phyloP scores from a whole-genome alignment of 2,797 vertebrate genomes.

The Philypnodon macrostomus region DNA sequence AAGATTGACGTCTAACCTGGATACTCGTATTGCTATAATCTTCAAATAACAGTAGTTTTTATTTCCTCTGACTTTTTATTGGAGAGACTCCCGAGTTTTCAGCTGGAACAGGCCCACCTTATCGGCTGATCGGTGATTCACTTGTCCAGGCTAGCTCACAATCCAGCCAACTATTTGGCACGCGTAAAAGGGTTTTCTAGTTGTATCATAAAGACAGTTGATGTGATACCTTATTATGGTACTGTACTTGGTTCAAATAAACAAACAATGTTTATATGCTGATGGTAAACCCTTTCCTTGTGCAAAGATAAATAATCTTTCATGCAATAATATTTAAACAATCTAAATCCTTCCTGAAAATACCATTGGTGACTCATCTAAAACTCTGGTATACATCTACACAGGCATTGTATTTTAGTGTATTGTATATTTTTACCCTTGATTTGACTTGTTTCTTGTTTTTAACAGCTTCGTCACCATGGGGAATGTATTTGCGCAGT shows the following conservation, averaged over 20 bases:
- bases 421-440: constrained; percentile 1
- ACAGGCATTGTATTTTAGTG: too few species aligned
- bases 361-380: not conserved
- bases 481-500: constrained; percentile 81
- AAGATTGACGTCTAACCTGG: constrained; percentile 26
- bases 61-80: not conserved
- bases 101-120: constrained; percentile 53
- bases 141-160: constrained; percentile 30
- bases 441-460: too few species aligned
- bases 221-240: too few species aligned
- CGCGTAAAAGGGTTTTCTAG: not conserved
- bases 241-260: not conserved
- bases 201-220: not conserved
- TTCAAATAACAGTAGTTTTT: constrained; percentile 15
- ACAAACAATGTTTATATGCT: too few species aligned
- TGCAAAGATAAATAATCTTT: not conserved
- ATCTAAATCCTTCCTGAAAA: too few species aligned
- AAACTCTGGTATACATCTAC: not conserved
- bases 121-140: constrained; percentile 35
- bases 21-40: too few species aligned
- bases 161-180: not conserved
- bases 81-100: constrained; percentile 12
- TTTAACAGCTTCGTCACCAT: constrained; percentile 71
- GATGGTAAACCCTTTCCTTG: constrained; percentile 6
- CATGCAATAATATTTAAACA: too few species aligned